Percentiles rank a stretch among this genome's conserved stretches.
Evolutionary conservation across 1,140 invertebrate species (phyloP).

Genomic region (Tetragnatha versicolor): DNA sequence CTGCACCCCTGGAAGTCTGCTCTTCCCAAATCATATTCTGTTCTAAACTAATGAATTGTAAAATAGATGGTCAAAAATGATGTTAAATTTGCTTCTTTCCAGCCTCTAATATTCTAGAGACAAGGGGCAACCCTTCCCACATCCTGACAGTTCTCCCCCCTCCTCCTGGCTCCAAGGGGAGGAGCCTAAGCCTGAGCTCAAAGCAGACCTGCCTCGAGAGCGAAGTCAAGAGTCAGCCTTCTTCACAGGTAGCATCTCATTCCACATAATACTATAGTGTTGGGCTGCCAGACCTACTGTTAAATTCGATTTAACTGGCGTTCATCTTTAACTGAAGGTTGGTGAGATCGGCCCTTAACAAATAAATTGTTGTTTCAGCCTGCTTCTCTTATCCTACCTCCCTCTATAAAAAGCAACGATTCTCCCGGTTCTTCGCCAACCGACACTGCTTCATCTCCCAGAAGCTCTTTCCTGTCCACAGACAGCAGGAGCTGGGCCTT

Average conservation of each 20-base stretch:
- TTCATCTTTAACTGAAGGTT: too few relatives aligned
- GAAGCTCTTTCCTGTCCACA: slow-evolving; percentile 17
- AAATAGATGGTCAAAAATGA: too few relatives aligned
- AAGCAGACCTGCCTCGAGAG: slow-evolving; percentile 16
- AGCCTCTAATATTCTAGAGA: slow-evolving; percentile 41
- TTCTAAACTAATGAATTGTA: too few relatives aligned
- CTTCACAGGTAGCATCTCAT: slow-evolving; percentile 34
- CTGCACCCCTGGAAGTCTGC: too few relatives aligned
- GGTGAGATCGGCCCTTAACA: too few relatives aligned
- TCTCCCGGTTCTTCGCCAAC: slow-evolving; percentile 44
- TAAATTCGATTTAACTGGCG: too few relatives aligned
- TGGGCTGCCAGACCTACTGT: background rate
- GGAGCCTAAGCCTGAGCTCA: background rate
- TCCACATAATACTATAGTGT: background rate
- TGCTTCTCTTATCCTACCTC: slow-evolving; percentile 12
- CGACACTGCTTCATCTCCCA: slow-evolving; percentile 7
- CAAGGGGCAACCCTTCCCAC: slow-evolving; percentile 7
- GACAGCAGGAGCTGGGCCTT: slow-evolving; percentile 31
- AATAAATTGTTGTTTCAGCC: slow-evolving; percentile 14
- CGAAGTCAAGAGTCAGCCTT: slow-evolving; percentile 51
- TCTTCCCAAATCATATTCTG: too few relatives aligned
- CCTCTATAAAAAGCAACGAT: slow-evolving; percentile 21
- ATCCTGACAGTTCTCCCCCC: slow-evolving; percentile 40
- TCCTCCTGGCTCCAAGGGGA: slow-evolving; percentile 16
- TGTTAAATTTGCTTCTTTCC: too few relatives aligned